Percentiles rank a stretch among this genome's conserved stretches.
These are phyloP conservation scores for Heliconius sara DNA, from an alignment of 2,888 invertebrate species.

Conservation along the genomic window DNA sequence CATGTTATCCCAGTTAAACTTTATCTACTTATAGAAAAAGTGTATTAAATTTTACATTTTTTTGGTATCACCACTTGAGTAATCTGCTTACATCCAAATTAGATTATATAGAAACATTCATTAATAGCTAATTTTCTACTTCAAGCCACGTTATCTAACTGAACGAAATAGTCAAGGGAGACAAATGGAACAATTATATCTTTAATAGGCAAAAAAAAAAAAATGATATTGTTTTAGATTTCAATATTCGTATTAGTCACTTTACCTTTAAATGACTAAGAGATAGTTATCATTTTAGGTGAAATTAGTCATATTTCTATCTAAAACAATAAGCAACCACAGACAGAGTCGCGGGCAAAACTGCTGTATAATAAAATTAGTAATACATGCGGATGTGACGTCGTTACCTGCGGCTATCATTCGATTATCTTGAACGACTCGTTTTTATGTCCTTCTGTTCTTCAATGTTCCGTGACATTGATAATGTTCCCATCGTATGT, in stretches of 20 bases:
- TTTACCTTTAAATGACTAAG: neutral
- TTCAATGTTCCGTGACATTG: slow-evolving; percentile 17
- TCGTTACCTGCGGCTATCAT: slow-evolving; percentile 55
- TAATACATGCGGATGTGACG: slow-evolving; percentile 53
- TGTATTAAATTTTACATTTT: neutral
- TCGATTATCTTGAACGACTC: slow-evolving; percentile 60
- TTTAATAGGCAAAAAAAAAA: neutral
- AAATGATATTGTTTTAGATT: neutral
- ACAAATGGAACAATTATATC: too few relatives aligned
- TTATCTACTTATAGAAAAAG: neutral
- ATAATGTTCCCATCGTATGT: neutral
- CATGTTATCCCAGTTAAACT: too few relatives aligned
- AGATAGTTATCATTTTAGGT: neutral
- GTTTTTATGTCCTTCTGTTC: slow-evolving; percentile 44
- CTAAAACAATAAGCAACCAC: neutral
- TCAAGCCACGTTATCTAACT: neutral
- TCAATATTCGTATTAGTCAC: neutral
- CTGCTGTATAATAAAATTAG: neutral
- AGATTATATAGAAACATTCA: neutral
- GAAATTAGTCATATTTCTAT: neutral
- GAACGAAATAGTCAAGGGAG: neutral
- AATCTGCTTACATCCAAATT: neutral
- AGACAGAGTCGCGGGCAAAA: neutral
- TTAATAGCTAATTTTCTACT: neutral
- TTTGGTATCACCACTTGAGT: slow-evolving; percentile 1